Base-by-base conservation (phyloP, 2,797 vertebrate genomes). In the Protonibea diacanthus region DNA sequence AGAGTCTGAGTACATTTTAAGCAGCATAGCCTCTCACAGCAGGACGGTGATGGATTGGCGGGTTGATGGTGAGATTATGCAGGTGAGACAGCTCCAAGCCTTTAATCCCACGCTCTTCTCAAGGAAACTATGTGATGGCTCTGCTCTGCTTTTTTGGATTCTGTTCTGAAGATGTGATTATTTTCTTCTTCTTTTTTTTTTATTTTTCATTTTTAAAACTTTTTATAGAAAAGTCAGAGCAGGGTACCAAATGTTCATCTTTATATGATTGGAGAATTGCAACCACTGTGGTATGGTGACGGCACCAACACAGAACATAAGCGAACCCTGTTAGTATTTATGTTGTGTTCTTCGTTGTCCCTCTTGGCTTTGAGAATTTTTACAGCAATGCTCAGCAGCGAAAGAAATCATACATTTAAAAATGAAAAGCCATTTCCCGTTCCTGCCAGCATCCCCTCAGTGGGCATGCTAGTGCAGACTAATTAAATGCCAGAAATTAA, bases 401-500 rank as follows among this genome's bases (percentile, higher is more conserved):
- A 86, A 76, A 79, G 10, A 79, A 87, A 86, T 84, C 47, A 27
- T 71, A 75, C 58, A 61, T 81, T 87, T 70, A 49, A 84, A 88
- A 84, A 84, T 66, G 25, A 60, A 63, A 59, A 85, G 47, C n/a
- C 33, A 21, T 69, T 53, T 76, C 25, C 18, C 33, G 61, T 55
- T 76, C 67, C 69, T 71, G 85, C 74, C 66, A 78, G 69, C 82
- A 61, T 85, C 66, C 67, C 40, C 86, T 88, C 80, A 42, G 70
- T 71, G 45, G 74, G 80, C 67, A 80, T 78, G 72, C 81, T 64
- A 65, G 55, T 73, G 65, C 53, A 71, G 52, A 64, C 78, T 91
- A 92, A 92, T 92, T 89, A 92, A 93, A 91, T 75, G 73, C 45
- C 53, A 67, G 74, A 88, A 88, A 93, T 91, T 91, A 89, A 91